These are phyloP conservation scores for Doryteuthis pealeii DNA, from an alignment of 1,140 invertebrate species.

Conservation along the genomic window DNA sequence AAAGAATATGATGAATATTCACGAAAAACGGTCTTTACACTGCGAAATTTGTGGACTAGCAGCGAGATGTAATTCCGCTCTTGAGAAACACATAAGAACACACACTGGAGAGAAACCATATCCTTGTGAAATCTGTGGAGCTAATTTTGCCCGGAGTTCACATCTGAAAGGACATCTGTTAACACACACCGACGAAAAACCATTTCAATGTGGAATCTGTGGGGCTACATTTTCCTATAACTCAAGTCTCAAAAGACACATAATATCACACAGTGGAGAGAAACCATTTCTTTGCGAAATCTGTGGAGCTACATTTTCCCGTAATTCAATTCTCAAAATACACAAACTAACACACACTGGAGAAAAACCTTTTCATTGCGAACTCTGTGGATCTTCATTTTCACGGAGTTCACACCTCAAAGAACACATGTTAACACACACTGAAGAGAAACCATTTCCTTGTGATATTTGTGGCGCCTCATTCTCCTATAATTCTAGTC, in stretches of 20 bases:
- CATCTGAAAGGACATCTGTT: not conserved
- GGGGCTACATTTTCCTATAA: not conserved
- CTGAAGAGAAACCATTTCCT: too few relatives aligned
- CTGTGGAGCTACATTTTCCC: not conserved
- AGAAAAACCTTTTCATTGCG: too few relatives aligned
- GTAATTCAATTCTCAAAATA: not conserved
- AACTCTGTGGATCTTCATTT: too few relatives aligned
- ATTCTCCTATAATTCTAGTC: too few relatives aligned
- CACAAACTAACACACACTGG: not conserved
- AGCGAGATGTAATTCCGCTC: too few relatives aligned
- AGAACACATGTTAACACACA: too few relatives aligned
- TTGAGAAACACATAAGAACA: not conserved
- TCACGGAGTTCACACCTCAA: too few relatives aligned
- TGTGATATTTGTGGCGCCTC: too few relatives aligned
- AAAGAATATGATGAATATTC: too few relatives aligned
- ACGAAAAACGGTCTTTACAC: too few relatives aligned
- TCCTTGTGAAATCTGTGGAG: not conserved
- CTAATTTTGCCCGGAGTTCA: not conserved
- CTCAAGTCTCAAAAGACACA: not conserved
- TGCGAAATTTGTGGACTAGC: too few relatives aligned
- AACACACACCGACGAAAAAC: not conserved
- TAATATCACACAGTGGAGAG: not conserved
- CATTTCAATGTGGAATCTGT: not conserved
- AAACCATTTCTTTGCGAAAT: not conserved
- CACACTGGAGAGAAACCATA: conserved; percentile 6